These are phyloP conservation scores for Triplophysa bombifrons DNA, from an alignment of 2,797 vertebrate genomes.

Conservation along the genomic window DNA sequence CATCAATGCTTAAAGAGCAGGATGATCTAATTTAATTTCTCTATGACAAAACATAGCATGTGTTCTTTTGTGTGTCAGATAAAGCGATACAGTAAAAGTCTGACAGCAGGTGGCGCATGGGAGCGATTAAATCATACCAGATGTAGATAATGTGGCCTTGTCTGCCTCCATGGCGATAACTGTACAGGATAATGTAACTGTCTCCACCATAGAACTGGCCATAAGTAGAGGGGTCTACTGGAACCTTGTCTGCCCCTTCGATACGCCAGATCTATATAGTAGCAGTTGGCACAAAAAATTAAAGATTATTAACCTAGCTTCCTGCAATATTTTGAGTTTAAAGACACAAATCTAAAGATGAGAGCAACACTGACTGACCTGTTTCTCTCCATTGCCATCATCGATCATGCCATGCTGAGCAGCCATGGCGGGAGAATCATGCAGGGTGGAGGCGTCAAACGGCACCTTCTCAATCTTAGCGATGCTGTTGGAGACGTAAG, in stretches of 20 bases:
- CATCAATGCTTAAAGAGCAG: not conserved
- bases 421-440: constrained; percentile 89
- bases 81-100: not conserved
- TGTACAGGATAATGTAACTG: constrained; percentile 95
- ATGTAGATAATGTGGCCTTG: constrained; percentile 96
- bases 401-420: constrained; percentile 98
- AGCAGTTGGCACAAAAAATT: not conserved
- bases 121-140: constrained; percentile 78
- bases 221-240: constrained; percentile 79
- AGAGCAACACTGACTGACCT: constrained; percentile 73
- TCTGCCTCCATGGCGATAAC: constrained; percentile 83
- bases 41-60: not conserved
- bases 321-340: not conserved
- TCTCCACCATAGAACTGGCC: constrained; percentile 98
- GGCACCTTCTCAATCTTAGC: constrained; percentile 91
- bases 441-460: constrained; percentile 88
- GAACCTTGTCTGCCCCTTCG: constrained; percentile 86
- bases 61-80: not conserved
- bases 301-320: not conserved
- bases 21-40: not conserved
- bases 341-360: no score
- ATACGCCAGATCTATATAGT: constrained; percentile 91
- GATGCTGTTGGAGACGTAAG: constrained; percentile 89
- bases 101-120: not conserved
- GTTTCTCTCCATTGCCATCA: constrained; percentile 86